These are phyloP conservation scores for Coryphaenoides rupestris DNA, from an alignment of 2,113 vertebrate species.

Conservation along the genomic window DNA sequence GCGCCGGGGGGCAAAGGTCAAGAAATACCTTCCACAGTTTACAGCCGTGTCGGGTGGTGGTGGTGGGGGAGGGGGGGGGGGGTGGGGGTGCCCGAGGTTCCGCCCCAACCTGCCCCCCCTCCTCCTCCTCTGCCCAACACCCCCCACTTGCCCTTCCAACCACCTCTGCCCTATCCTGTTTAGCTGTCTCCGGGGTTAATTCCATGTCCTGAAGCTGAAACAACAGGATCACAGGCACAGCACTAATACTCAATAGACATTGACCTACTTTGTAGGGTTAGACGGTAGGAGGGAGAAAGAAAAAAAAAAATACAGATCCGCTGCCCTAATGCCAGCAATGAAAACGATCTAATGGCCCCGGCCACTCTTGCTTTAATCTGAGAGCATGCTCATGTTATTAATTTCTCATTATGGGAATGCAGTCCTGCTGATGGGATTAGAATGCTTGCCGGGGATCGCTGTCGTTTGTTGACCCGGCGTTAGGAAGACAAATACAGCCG, in stretches of 20 bases:
- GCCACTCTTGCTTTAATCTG: conserved; percentile 77
- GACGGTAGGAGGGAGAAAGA: conserved; percentile 29
- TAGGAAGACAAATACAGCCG: conserved; percentile 53
- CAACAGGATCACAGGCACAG: conserved; percentile 75
- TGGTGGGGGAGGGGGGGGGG: conserved; percentile 30
- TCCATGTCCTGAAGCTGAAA: conserved; percentile 75
- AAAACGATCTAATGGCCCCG: conserved; percentile 78
- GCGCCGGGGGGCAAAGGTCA: conserved; percentile 45
- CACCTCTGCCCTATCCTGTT: conserved; percentile 71
- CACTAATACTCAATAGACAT: conserved; percentile 77
- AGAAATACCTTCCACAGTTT: conserved; percentile 48
- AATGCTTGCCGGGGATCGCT: conserved; percentile 48
- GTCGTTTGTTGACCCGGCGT: conserved; percentile 55
- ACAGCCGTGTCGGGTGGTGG: conserved; percentile 39
- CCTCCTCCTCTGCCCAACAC: too few species aligned
- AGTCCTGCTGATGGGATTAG: conserved; percentile 75
- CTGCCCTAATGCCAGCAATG: conserved; percentile 74
- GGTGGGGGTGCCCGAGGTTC: conserved; percentile 36
- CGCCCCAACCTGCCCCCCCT: too few species aligned
- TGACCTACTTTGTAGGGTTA: conserved; percentile 79
- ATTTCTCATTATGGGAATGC: conserved; percentile 79
- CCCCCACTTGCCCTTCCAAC: conserved; percentile 55
- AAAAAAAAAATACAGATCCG: conserved; percentile 52
- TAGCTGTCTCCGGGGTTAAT: conserved; percentile 72
- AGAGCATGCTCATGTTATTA: conserved; percentile 75